Evolutionary conservation across 2,797 vertebrate genomes (phyloP), one percentile per base, ranked within the genome.

Genomic region (Nannoperca obscura): DNA sequence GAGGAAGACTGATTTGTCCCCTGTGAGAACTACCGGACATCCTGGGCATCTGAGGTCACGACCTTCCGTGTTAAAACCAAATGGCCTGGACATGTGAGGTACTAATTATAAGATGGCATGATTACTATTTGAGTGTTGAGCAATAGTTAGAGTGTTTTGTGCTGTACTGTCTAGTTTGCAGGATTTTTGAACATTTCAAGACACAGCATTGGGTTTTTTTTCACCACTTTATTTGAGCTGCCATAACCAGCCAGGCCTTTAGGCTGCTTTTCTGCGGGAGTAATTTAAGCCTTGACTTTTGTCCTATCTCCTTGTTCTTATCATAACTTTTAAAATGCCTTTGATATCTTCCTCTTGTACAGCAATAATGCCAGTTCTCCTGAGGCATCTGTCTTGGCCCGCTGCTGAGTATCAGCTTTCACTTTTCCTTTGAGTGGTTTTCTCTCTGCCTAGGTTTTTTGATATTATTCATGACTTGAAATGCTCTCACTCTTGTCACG

Each of bases 291-390:
- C 64, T 61, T 73, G 72, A 71, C 84, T 73, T 74, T 87, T 67
- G 65, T 38, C 60, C n/a, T 88, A 64, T 83, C 83, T 71, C 30
- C n/a, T 42, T 46, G 57, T 71, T 82, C 70, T 85, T 89, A 88
- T 93, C 85, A 70, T 12, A 79, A 68, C 68, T 38, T 90, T 93
- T 90, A 81, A 90, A 88, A 93, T 89, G 65, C 82, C 78, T 84
- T 52, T 72, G 76, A 84, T 91, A 88, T 79, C 72, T 75, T 81
- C 49, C 47, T 81, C 58, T 84, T 80, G 69, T 67, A 34, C 80
- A 61, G 54, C 27, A 88, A 53, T 65, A 73, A 78, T 42, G 66
- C 58, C 72, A 54, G 40, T 69, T 80, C 82, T 88, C 83, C 76
- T 27, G 78, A 77, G 81, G 78, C 60, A 67, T 83, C 66, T 65